Evolutionary conservation across 1,140 invertebrate genomes (phyloP).

Genomic region (Micrasema minimum): DNA sequence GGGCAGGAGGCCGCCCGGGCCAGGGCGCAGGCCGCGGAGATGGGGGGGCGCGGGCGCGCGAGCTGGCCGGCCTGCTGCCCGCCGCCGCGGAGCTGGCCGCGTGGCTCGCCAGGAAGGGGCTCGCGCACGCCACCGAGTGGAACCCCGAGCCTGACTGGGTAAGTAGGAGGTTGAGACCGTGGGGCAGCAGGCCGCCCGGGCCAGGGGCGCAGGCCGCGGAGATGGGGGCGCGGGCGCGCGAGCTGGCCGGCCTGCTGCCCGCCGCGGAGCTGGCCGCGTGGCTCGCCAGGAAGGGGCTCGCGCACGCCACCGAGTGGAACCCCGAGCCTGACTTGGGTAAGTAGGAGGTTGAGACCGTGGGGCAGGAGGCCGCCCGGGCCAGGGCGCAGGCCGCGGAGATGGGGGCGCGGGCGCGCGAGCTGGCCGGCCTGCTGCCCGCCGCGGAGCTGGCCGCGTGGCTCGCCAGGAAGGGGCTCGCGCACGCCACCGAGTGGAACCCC

Average conservation of each 20-base stretch:
- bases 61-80: conserved; percentile 44
- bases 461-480: conserved; percentile 32
- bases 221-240: conserved; percentile 35
- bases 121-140: conserved; percentile 47
- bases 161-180: conserved; percentile 42
- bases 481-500: conserved; percentile 45
- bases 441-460: conserved; percentile 43
- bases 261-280: conserved; percentile 38
- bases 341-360: conserved; percentile 43
- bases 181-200: conserved; percentile 33
- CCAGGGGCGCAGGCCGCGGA: conserved; percentile 44
- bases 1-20: conserved; percentile 37
- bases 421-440: conserved; percentile 39
- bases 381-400: conserved; percentile 45
- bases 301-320: conserved; percentile 46
- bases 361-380: conserved; percentile 34
- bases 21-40: conserved; percentile 43
- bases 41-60: conserved; percentile 34
- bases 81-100: conserved; percentile 25
- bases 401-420: conserved; percentile 35
- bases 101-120: conserved; percentile 39
- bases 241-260: conserved; percentile 42
- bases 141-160: conserved; percentile 28
- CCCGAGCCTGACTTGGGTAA: conserved; percentile 21
- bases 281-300: conserved; percentile 39